Base-by-base conservation (phyloP, 2,113 vertebrate genomes). In the Lichenostomus cassidix region DNA sequence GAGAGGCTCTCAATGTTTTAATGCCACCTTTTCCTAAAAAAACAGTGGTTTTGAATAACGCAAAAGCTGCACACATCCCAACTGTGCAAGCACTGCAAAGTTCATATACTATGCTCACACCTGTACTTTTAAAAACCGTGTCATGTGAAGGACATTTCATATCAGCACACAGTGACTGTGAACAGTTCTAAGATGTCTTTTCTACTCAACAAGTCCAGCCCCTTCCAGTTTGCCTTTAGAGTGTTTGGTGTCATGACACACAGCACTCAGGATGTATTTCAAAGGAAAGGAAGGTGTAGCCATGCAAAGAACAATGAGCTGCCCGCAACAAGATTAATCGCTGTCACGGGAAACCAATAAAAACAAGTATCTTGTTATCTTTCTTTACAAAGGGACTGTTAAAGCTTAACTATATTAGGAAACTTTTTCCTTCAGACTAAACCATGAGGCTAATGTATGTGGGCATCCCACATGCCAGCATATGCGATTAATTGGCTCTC, bases 351-450 rank as follows among this genome's bases (percentile, higher is more conserved):
- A 94, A 90, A 95, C 85, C 76, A 95, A 83, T 93, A 86, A 93
- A 95, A 97, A 74, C 76, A 74, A 89, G 56, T 35, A 88, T 86
- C 68, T 83, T n/a, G 53, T 78, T 93, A 96, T 97, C 95, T 95
- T 78, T 75, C 88, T 74, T 92, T 83, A 87, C 89, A 83, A 81
- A 95, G 62, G 59, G 49, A 87, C 76, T 71, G 92, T 95, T 97
- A 96, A 97, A 96, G 86, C 94, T 96, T 96, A 96, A 96, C 96
- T 81, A 62, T 7, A 37, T 78, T 82, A 87, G 95, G 95, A 94
- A 95, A 94, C 86, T 94, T 93, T 96, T 92, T 97, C 90, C 79
- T 96, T 94, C 95, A 95, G 77, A 93, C 70, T 94, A 70, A 91
- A 92, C 84, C 73, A 60, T 35, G 75, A 89, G 80, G 70, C 71